phyloP scores from a whole-genome alignment of 2,113 vertebrate genomes.

The Poecilia latipinna region DNA sequence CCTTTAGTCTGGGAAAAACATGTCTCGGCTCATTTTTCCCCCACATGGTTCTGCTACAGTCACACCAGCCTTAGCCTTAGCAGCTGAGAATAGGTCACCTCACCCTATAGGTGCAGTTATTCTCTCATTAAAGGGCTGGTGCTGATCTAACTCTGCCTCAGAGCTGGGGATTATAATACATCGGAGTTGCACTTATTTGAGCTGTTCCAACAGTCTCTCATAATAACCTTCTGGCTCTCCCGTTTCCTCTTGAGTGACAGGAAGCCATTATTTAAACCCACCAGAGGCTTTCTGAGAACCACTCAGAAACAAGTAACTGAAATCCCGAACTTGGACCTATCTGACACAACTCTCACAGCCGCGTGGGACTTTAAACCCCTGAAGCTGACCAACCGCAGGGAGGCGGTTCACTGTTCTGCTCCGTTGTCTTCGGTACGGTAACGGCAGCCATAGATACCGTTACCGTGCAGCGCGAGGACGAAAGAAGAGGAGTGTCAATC shows the following conservation, averaged over 20 bases:
- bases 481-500: conserved; percentile 29
- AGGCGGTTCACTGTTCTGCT: conserved; percentile 39
- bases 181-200: conserved; percentile 14
- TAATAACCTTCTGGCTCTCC: conserved; percentile 31
- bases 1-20: background rate
- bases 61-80: conserved; percentile 21
- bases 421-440: conserved; percentile 55
- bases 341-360: conserved; percentile 40
- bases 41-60: background rate
- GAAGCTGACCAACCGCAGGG: conserved; percentile 36
- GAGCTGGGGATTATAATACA: background rate
- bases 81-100: conserved; percentile 39
- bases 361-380: conserved; percentile 25
- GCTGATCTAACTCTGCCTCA: background rate
- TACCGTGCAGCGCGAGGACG: conserved; percentile 27
- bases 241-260: conserved; percentile 40
- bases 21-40: conserved; percentile 13
- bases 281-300: conserved; percentile 36
- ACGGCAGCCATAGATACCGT: conserved; percentile 7
- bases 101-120: conserved; percentile 26
- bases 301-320: conserved; percentile 40
- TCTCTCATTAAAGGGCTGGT: background rate
- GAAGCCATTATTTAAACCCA: conserved; percentile 38
- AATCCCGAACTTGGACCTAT: conserved; percentile 23
- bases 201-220: conserved; percentile 30